Percentiles rank a stretch among this genome's conserved stretches.
Evolutionary conservation across 2,113 vertebrate genomes (phyloP).

Genomic region (Pelmatolapia mariae): DNA sequence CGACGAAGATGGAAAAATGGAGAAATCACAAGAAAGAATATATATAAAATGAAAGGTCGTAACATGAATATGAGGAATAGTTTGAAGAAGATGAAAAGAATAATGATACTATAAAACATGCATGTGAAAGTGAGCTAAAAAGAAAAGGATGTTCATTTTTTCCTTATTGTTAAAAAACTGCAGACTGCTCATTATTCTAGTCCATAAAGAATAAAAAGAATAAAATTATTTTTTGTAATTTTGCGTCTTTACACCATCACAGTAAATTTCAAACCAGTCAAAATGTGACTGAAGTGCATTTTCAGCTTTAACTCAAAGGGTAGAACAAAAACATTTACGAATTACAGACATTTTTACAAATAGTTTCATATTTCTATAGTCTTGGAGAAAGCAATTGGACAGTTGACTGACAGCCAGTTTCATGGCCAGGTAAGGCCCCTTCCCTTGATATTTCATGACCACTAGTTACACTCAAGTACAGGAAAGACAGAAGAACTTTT

Average conservation of each 20-base stretch:
- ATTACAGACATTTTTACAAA: background rate
- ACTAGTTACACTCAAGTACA: background rate
- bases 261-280: background rate
- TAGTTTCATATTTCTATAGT: accelerated
- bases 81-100: background rate
- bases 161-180: background rate
- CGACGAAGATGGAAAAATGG: background rate
- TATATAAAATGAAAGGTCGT: background rate
- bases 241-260: background rate
- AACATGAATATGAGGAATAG: background rate
- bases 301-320: background rate
- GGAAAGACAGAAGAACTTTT: background rate
- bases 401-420: background rate
- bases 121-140: background rate
- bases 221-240: background rate
- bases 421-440: background rate
- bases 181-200: background rate
- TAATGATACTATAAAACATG: background rate
- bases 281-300: background rate
- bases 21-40: background rate
- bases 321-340: background rate
- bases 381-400: background rate
- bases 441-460: background rate
- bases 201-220: background rate
- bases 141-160: background rate